Percentiles rank a stretch among this genome's conserved stretches.
Evolutionary conservation across 2,113 vertebrate genomes (phyloP).

Genomic region (Austrofundulus limnaeus): DNA sequence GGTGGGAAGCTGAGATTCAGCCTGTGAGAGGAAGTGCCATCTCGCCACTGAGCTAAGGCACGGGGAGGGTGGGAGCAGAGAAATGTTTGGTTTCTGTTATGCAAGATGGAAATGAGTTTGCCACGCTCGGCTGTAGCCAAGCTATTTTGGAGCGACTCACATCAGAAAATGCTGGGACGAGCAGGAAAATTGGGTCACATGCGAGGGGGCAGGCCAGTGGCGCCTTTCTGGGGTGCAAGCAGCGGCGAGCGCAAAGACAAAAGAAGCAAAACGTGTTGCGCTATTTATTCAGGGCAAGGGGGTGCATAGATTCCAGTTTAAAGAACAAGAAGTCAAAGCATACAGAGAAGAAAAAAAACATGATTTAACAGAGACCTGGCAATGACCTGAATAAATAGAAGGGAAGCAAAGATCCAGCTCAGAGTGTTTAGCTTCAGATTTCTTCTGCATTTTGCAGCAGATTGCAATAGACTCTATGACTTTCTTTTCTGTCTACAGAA

Average conservation of each 20-base stretch:
- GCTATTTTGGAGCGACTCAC: slow-evolving; percentile 78
- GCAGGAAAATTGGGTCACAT: slow-evolving; percentile 81
- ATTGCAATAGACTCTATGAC: slow-evolving; percentile 36
- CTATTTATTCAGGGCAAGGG: slow-evolving; percentile 61
- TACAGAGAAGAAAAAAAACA: slow-evolving; percentile 28
- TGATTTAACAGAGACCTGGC: slow-evolving; percentile 42
- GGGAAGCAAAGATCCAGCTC: slow-evolving; percentile 22
- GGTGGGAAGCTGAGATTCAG: slow-evolving; percentile 51
- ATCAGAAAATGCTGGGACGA: slow-evolving; percentile 73
- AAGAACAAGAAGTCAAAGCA: slow-evolving; percentile 47
- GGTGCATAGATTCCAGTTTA: slow-evolving; percentile 43
- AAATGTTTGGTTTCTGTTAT: slow-evolving; percentile 71
- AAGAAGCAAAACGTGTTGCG: slow-evolving; percentile 51
- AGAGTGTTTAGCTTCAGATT: slow-evolving; percentile 33
- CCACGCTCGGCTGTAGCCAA: slow-evolving; percentile 73
- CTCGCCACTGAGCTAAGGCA: slow-evolving; percentile 55
- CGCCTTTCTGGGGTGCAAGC: slow-evolving; percentile 43
- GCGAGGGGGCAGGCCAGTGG: slow-evolving; percentile 67
- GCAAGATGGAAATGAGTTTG: slow-evolving; percentile 81
- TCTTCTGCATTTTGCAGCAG: slow-evolving; percentile 47
- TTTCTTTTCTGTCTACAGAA: slow-evolving; percentile 43
- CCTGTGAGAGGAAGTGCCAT: slow-evolving; percentile 55
- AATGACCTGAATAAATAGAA: slow-evolving; percentile 60
- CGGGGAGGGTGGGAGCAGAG: slow-evolving; percentile 4
- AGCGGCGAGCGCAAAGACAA: slow-evolving; percentile 45